A percentile compares a stretch with the other conserved stretches of the same genome.
These are phyloP conservation scores for Phymorhynchus buccinoides DNA, from an alignment of 1,140 invertebrate species.

Conservation along the genomic window DNA sequence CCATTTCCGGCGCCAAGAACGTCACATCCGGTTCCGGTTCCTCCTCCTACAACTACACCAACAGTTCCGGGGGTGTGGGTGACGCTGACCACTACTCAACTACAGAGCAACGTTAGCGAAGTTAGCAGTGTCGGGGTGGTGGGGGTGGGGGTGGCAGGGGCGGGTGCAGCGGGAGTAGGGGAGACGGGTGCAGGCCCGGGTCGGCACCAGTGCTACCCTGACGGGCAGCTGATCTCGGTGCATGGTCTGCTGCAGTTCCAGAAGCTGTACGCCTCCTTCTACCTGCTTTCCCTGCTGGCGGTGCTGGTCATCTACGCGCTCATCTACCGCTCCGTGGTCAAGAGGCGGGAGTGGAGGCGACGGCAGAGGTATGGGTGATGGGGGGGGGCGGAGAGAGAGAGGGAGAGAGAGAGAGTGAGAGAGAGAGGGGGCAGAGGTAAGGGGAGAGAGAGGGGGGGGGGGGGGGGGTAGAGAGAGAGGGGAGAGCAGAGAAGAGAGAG, in stretches of 20 bases:
- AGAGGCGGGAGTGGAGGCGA: conserved; percentile 52
- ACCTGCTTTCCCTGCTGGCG: conserved; percentile 59
- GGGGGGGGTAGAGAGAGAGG: not conserved
- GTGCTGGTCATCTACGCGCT: conserved; percentile 65
- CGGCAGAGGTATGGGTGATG: conserved; percentile 39
- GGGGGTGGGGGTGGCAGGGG: not conserved
- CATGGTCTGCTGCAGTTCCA: conserved; percentile 54
- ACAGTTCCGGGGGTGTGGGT: not conserved
- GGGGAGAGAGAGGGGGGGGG: not conserved
- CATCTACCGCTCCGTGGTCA: conserved; percentile 60
- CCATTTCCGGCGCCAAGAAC: not conserved
- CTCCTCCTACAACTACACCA: not conserved
- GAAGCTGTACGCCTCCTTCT: conserved; percentile 63
- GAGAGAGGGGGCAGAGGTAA: too few species aligned
- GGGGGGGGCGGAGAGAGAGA: not conserved
- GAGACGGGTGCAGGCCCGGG: not conserved
- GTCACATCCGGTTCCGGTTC: not conserved
- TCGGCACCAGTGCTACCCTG: conserved; percentile 45
- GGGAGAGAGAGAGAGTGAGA: conserved; percentile 2
- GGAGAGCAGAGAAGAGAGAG: conserved; percentile 29
- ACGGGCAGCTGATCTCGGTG: conserved; percentile 48
- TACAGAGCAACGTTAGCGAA: conserved; percentile 2
- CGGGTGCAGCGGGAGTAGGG: not conserved
- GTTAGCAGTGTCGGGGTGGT: conserved; percentile 25
- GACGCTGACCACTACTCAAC: not conserved